Base-by-base conservation (phyloP, 1,140 invertebrate species). In the Cyclina sinensis region DNA sequence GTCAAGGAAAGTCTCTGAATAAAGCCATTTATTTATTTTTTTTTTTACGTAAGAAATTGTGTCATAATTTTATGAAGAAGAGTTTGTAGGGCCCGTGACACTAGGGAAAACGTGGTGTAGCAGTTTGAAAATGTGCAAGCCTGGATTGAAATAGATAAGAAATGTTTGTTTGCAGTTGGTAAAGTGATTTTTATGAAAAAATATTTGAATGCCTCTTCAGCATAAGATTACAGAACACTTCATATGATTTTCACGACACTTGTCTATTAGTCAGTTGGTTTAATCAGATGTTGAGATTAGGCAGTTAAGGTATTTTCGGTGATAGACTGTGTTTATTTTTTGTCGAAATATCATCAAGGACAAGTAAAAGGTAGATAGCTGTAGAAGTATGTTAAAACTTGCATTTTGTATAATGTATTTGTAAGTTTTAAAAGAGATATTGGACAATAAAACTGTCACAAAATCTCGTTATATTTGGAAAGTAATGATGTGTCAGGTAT, bases 271-370 rank as follows among this genome's bases (percentile, higher is more conserved):
- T 70, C 16, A 9, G 32, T 27, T 21, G 35, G 65, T 70, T 70
- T 70, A 70, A 37, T 37, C 27, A 27, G 65, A 37, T 70, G 65
- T 70, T 70, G 65, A 70, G 37, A 70, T 70, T 35, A 32, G 35
- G 32, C 32, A 70, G 27, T 70, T 70, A 14, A 70, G 65, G n/a
- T 70, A 35, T 37, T 14, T 39, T 30, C 18, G 35, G 35, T 37
- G 32, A 70, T 39, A 37, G 2, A 39, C 0, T 70, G 4, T 70
- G 21, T 70, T 70, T 70, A 27, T 70, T 70, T 70, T n/a, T 70
- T 70, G 65, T 37, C 65, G 37, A 57, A 39, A 14, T 70, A 5
- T 39, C 14, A 70, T 16, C 35, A 11, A 70, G 11, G 32, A 70
- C 65, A 70, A 70, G 37, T 70, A 37, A 30, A 37, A 62, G 5